These are phyloP conservation scores for Clarias macrocephalus DNA, from an alignment of 2,113 vertebrate genomes.

Conservation along the genomic window DNA sequence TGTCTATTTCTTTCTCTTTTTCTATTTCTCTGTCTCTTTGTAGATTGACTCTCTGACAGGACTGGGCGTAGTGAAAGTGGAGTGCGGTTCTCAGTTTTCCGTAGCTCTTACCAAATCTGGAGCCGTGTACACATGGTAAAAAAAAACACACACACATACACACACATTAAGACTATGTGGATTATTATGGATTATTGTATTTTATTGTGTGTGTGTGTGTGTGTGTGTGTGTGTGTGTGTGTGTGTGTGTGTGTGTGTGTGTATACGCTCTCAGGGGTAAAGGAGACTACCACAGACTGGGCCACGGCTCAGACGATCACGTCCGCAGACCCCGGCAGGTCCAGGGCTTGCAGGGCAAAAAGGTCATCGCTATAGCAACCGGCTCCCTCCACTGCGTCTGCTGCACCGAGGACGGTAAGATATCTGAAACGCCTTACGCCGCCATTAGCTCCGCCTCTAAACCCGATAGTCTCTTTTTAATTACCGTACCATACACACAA, in stretches of 20 bases:
- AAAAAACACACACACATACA: neutral
- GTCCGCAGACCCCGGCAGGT: slow-evolving; percentile 94
- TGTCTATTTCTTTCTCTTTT: neutral
- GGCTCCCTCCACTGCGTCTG: slow-evolving; percentile 98
- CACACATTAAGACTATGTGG: neutral
- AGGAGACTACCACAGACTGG: slow-evolving; percentile 94
- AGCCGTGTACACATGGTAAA: slow-evolving; percentile 94
- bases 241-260: slow-evolving; percentile 14
- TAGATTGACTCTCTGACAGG: slow-evolving; percentile 98
- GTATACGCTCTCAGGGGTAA: slow-evolving; percentile 83
- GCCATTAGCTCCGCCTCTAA: neutral
- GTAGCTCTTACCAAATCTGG: slow-evolving; percentile 96
- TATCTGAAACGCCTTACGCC: neutral
- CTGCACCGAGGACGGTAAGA: slow-evolving; percentile 95
- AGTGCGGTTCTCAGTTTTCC: slow-evolving; percentile 98
- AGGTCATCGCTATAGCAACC: slow-evolving; percentile 95
- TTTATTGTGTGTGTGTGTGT: neutral
- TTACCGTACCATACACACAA: neutral
- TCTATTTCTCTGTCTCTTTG: slow-evolving; percentile 26
- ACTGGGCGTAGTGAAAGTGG: slow-evolving; percentile 95
- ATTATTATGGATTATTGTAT: too few species aligned
- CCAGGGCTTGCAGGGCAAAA: slow-evolving; percentile 96
- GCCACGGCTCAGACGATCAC: slow-evolving; percentile 96
- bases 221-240: too few species aligned
- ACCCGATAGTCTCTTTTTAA: neutral